Evolutionary conservation across 2,113 vertebrate species (phyloP).

Genomic region (Xiphias gladius): DNA sequence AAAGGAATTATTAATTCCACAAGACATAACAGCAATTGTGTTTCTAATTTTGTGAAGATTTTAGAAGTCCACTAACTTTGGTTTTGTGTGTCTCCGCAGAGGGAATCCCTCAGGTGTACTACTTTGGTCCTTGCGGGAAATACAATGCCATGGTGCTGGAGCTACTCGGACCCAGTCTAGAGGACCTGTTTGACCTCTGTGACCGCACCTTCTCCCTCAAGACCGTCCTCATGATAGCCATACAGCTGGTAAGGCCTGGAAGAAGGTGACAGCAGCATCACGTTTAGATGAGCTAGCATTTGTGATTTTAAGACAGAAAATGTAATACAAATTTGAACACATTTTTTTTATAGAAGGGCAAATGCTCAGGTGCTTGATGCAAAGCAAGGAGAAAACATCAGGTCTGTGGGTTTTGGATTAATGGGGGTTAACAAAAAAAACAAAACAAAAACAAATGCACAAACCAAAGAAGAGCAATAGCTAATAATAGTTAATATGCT

Average conservation of each 20-base stretch:
- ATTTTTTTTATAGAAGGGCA: background rate
- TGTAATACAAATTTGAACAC: background rate
- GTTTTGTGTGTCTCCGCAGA: slow-evolving; percentile 82
- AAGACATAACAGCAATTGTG: background rate
- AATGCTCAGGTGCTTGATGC: background rate
- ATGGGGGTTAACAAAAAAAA: background rate
- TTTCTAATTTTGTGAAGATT: too few relatives aligned
- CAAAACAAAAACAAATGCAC: background rate
- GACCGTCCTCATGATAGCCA: slow-evolving; percentile 99
- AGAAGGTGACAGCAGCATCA: background rate
- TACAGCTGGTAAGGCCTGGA: slow-evolving; percentile 92
- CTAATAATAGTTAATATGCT: background rate
- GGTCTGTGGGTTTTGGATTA: background rate
- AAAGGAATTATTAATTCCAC: background rate
- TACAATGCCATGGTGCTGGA: slow-evolving; percentile 99
- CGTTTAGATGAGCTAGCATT: background rate
- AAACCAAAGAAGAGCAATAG: background rate
- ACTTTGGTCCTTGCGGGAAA: slow-evolving; percentile 98
- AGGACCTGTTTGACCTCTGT: slow-evolving; percentile 98
- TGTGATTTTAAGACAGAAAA: background rate
- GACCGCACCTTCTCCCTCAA: slow-evolving; percentile 98
- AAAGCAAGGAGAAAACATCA: background rate
- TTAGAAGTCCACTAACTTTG: too few relatives aligned
- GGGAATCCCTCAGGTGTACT: slow-evolving; percentile 99
- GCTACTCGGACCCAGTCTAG: slow-evolving; percentile 96